These are phyloP conservation scores for Lasiurus borealis DNA, from an alignment of 2,113 vertebrate genomes.

Conservation along the genomic window DNA sequence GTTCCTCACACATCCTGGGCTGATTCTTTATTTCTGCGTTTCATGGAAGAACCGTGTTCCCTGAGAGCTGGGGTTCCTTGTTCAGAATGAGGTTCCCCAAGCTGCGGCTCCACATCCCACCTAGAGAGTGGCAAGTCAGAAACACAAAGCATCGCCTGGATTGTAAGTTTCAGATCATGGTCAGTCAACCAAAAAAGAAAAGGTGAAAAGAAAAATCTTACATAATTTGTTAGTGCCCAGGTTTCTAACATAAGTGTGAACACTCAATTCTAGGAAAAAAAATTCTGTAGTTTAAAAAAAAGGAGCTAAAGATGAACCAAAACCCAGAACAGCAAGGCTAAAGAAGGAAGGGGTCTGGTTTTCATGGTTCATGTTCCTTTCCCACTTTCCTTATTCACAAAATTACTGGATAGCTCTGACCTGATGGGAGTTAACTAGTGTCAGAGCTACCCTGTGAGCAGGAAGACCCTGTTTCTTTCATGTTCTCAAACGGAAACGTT, in stretches of 20 bases:
- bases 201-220: background rate
- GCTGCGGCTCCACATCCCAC: background rate
- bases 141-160: conserved; percentile 39
- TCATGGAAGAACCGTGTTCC: conserved; percentile 26
- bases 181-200: background rate
- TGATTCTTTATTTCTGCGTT: conserved; percentile 47
- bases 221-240: background rate
- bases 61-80: background rate
- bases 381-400: background rate
- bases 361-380: background rate
- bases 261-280: background rate
- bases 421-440: background rate
- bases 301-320: background rate
- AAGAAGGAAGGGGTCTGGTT: background rate
- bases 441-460: background rate
- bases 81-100: background rate
- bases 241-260: background rate
- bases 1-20: background rate
- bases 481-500: background rate
- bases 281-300: background rate
- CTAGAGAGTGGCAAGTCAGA: conserved; percentile 35
- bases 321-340: background rate
- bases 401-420: background rate
- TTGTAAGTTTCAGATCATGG: conserved; percentile 41
- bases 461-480: background rate